Conservation (phyloP, 2,797 vertebrate species). For the Pagetopsis macropterus region DNA sequence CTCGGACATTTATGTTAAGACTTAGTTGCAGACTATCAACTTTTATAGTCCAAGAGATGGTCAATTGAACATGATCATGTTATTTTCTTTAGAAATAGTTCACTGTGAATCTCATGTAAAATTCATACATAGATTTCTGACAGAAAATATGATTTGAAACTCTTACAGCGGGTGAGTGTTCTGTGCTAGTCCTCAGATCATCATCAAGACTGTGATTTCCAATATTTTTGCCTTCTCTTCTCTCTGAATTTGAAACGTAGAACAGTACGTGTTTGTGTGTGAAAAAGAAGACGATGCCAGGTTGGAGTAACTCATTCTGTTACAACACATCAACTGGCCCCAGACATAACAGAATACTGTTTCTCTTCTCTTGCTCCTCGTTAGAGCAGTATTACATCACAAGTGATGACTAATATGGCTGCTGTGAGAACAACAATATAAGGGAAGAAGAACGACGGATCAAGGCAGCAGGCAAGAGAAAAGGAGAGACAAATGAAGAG, state of each 20-base stretch:
- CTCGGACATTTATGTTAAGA: background rate
- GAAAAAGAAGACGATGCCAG: background rate
- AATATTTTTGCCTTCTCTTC: constrained; percentile 24
- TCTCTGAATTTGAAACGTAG: constrained; percentile 50
- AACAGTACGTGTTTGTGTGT: constrained; percentile 5
- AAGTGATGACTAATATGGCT: constrained; percentile 25
- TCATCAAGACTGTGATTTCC: constrained; percentile 10
- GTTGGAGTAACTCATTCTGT: constrained; percentile 11
- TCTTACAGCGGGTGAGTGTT: constrained; percentile 51
- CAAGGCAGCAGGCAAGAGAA: background rate
- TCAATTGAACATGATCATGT: no score
- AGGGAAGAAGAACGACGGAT: constrained; percentile 1
- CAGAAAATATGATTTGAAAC: constrained; percentile 1
- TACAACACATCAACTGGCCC: constrained; percentile 18
- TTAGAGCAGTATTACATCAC: constrained; percentile 18
- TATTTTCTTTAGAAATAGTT: no score
- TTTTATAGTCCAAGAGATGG: background rate
- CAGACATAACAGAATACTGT: constrained; percentile 16
- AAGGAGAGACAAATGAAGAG: constrained; percentile 2
- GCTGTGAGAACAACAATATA: constrained; percentile 19
- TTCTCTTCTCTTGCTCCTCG: constrained; percentile 1
- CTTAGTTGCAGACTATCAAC: background rate
- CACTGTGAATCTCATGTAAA: background rate
- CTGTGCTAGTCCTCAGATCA: constrained; percentile 18
- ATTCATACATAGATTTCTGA: background rate